phyloP scores from a whole-genome alignment of 2,113 vertebrate species.

The Oceanodroma tethys region DNA sequence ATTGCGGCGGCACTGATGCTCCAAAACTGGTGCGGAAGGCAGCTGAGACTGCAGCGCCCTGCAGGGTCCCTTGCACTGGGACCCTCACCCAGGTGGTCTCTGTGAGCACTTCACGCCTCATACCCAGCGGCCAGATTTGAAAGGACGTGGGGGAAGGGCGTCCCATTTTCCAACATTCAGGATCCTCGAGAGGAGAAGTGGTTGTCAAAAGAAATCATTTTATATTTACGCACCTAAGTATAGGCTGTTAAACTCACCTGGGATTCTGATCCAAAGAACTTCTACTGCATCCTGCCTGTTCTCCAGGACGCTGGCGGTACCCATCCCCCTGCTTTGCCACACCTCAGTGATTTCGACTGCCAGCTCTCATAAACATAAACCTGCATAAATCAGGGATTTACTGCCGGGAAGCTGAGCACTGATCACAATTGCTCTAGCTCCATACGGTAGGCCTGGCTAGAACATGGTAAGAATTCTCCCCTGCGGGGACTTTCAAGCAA shows the following conservation, averaged over 20 bases:
- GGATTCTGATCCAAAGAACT: neutral
- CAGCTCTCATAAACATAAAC: neutral
- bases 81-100: neutral
- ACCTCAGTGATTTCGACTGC: neutral
- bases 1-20: neutral
- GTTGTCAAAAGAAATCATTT: neutral
- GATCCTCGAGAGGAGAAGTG: neutral
- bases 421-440: slow-evolving; percentile 41
- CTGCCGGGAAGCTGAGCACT: slow-evolving; percentile 23
- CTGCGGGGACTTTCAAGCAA: slow-evolving; percentile 28
- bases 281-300: neutral
- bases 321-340: neutral
- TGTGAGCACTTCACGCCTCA: neutral
- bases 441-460: neutral
- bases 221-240: neutral
- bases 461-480: slow-evolving; percentile 45
- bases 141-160: fast-evolving
- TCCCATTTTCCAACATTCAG: neutral
- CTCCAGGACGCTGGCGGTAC: neutral
- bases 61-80: neutral
- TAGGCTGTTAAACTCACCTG: neutral
- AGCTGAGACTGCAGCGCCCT: fast-evolving
- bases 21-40: neutral
- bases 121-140: neutral
- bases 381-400: neutral